phyloP scores from a whole-genome alignment of 2,113 vertebrate genomes.

The Upupa epops region DNA sequence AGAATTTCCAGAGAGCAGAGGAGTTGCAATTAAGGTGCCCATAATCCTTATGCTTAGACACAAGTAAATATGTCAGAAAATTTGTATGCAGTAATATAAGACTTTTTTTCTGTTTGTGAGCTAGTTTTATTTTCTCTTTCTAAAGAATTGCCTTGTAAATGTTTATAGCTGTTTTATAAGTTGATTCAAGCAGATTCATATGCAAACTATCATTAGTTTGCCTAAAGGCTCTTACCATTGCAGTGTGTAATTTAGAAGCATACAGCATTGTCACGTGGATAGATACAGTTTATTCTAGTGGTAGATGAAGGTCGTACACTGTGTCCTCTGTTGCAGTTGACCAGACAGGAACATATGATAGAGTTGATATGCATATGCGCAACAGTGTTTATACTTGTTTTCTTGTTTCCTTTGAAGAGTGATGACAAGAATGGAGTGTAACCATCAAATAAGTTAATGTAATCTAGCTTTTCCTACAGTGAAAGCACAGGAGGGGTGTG shows the following conservation, averaged over 20 bases:
- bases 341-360: background rate
- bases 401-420: background rate
- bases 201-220: background rate
- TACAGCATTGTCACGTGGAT: background rate
- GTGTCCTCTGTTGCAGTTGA: background rate
- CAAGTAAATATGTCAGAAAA: background rate
- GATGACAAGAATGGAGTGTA: background rate
- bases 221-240: background rate
- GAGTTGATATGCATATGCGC: background rate
- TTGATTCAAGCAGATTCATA: background rate
- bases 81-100: background rate
- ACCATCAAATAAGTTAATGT: background rate
- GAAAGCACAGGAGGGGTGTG: background rate
- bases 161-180: background rate
- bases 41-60: background rate
- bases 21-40: conserved; percentile 89
- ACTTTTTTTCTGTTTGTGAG: background rate
- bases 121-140: background rate
- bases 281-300: conserved; percentile 1
- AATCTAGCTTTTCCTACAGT: background rate
- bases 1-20: conserved; percentile 93
- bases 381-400: conserved; percentile 23
- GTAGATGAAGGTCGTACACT: background rate
- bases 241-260: conserved; percentile 41
- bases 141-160: background rate